Conservation (phyloP, 2,113 vertebrate genomes). For the Oncorhynchus kisutch region DNA sequence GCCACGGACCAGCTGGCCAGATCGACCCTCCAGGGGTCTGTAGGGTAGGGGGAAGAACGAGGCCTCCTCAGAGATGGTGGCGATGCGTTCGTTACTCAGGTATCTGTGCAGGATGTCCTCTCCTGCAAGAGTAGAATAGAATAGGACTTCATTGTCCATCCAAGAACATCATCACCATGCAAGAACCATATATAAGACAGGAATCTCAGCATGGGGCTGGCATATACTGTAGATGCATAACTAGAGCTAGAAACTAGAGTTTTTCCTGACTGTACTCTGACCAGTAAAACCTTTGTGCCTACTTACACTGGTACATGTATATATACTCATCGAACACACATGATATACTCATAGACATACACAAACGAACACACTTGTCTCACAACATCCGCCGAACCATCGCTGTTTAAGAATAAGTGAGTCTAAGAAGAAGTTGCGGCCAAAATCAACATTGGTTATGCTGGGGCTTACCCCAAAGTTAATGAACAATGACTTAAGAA, state of each 20-base stretch:
- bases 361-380: no score
- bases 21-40: constrained; percentile 67
- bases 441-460: background rate
- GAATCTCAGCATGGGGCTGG: background rate
- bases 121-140: constrained; percentile 61
- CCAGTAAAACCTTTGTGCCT: no score
- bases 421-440: background rate
- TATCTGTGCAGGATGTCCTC: constrained; percentile 81
- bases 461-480: background rate
- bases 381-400: background rate
- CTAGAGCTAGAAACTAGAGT: no score
- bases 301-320: no score
- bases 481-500: constrained; percentile 17
- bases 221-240: no score
- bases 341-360: no score
- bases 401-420: background rate
- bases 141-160: background rate
- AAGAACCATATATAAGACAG: background rate
- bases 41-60: constrained; percentile 69
- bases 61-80: constrained; percentile 84
- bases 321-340: no score
- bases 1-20: constrained; percentile 76
- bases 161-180: background rate
- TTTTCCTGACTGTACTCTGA: no score
- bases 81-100: constrained; percentile 92